phyloP scores from a whole-genome alignment of 64 coral and sea anemone genomes.

The Trachythela sp. region DNA sequence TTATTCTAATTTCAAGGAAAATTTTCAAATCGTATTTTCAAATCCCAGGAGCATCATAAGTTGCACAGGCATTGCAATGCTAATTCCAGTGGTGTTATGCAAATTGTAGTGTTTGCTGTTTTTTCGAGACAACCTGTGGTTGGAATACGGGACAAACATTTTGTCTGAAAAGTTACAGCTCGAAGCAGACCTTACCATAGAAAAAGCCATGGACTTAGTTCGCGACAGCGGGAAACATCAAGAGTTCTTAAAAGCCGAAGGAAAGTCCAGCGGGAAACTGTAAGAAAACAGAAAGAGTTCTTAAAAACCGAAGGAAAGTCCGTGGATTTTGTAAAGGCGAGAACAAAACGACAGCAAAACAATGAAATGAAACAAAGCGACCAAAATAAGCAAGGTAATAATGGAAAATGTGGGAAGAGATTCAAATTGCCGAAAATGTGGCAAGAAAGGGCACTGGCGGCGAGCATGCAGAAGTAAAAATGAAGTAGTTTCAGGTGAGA shows the following conservation, averaged over 20 bases:
- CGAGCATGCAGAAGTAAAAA: background rate
- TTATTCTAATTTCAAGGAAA: too few relatives aligned
- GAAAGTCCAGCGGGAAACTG: background rate
- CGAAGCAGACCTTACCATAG: background rate
- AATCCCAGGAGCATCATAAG: too few relatives aligned
- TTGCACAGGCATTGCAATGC: too few relatives aligned
- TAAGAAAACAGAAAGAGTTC: background rate
- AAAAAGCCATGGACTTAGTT: background rate
- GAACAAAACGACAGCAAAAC: background rate
- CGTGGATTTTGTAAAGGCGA: background rate
- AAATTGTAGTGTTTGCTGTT: too few relatives aligned
- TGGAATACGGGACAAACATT: background rate
- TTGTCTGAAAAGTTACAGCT: background rate
- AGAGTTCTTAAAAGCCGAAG: too few relatives aligned
- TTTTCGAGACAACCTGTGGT: too few relatives aligned
- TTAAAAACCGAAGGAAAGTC: background rate
- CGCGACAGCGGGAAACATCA: too few relatives aligned
- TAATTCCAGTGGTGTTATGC: too few relatives aligned
- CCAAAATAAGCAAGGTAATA: background rate
- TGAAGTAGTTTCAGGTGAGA: background rate
- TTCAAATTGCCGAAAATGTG: background rate
- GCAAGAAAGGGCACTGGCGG: constrained; percentile 1
- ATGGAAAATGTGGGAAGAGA: background rate
- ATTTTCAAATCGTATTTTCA: too few relatives aligned
- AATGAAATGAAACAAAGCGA: background rate